These are phyloP conservation scores for Bursaphelenchus okinawaensis DNA, from an alignment of 2,888 invertebrate genomes.

Conservation along the genomic window DNA sequence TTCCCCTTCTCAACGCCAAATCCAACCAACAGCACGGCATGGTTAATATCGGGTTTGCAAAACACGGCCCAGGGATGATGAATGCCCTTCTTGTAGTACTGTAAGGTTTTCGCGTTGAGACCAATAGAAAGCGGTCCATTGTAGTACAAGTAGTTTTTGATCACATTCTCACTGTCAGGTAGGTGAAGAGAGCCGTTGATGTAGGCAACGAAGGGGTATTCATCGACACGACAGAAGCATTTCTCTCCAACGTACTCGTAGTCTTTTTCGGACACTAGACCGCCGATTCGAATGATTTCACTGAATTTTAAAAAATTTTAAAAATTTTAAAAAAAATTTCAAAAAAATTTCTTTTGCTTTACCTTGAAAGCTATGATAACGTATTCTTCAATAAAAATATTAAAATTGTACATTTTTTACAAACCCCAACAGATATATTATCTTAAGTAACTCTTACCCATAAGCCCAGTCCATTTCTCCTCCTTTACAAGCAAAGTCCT, in stretches of 20 bases:
- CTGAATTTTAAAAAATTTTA: neutral
- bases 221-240: conserved; percentile 7
- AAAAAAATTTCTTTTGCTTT: neutral
- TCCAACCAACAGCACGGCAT: conserved; percentile 62
- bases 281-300: conserved; percentile 8
- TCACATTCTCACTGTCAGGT: conserved; percentile 59
- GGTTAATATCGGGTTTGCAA: conserved; percentile 56
- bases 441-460: no score
- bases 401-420: no score
- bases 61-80: conserved; percentile 59
- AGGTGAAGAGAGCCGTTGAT: neutral
- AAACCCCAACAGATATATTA: no score
- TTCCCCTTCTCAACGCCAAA: conserved; percentile 59
- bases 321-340: neutral
- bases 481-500: conserved; percentile 60
- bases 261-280: conserved; percentile 24
- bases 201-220: conserved; percentile 14
- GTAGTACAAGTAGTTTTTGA: conserved; percentile 60
- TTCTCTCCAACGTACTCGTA: conserved; percentile 61
- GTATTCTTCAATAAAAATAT: no score
- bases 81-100: conserved; percentile 59
- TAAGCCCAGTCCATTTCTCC: conserved; percentile 61
- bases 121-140: conserved; percentile 61
- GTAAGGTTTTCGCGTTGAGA: conserved; percentile 61
- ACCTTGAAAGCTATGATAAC: neutral